Conservation (phyloP, 2,797 vertebrate species). For the Pseudochirops corinnae region DNA sequence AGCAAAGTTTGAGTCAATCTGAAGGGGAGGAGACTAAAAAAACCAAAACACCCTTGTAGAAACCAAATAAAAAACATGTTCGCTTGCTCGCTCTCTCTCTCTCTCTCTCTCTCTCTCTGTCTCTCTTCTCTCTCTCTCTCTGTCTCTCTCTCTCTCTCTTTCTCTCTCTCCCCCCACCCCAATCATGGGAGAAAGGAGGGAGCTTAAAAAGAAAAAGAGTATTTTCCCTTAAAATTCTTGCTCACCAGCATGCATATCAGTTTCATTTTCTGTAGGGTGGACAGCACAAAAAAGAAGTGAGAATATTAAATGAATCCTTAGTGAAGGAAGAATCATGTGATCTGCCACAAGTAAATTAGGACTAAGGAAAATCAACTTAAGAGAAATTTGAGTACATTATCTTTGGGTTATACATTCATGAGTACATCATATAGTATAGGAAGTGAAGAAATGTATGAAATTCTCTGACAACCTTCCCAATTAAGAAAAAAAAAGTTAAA, state of each 20-base stretch:
- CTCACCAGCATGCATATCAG: constrained; percentile 65
- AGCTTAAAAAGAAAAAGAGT: constrained; percentile 46
- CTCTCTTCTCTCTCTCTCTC: neutral
- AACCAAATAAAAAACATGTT: neutral
- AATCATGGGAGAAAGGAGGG: neutral
- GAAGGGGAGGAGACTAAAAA: constrained; percentile 76
- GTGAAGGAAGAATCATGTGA: constrained; percentile 78
- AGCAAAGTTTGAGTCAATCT: constrained; percentile 84
- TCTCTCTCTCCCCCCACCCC: no score
- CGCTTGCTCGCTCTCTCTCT: no score
- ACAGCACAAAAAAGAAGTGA: constrained; percentile 85
- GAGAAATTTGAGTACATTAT: constrained; percentile 51
- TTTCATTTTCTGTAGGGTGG: constrained; percentile 80
- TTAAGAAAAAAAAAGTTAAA: neutral
- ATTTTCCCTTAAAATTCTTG: constrained; percentile 65
- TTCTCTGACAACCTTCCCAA: constrained; percentile 50
- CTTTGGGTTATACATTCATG: constrained; percentile 3
- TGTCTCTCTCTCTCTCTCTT: no score
- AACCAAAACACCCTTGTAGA: constrained; percentile 12
- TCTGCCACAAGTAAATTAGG: constrained; percentile 66
- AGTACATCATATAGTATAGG: constrained; percentile 11
- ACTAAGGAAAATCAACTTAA: constrained; percentile 54
- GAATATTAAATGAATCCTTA: constrained; percentile 81
- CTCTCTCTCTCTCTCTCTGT: no score
- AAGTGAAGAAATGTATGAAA: constrained; percentile 44